These are phyloP conservation scores for Nowickia ferox DNA, from an alignment of 2,888 invertebrate genomes.

Conservation along the genomic window DNA sequence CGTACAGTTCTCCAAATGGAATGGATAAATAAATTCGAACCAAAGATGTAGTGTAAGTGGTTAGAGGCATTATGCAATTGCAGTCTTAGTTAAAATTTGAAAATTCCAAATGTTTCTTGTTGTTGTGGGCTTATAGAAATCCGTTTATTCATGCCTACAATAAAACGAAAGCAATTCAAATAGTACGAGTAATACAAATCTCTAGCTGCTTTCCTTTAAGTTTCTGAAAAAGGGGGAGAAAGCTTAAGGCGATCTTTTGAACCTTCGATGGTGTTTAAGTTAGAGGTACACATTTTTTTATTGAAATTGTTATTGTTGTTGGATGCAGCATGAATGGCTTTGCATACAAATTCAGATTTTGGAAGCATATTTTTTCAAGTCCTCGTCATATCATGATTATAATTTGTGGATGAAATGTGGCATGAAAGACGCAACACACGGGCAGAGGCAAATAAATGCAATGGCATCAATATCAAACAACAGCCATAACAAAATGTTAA, in stretches of 20 bases:
- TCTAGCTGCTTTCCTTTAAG: constrained; percentile 46
- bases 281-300: constrained; percentile 55
- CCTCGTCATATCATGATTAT: constrained; percentile 66
- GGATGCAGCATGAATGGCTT: constrained; percentile 14
- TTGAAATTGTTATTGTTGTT: constrained; percentile 22
- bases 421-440: constrained; percentile 25
- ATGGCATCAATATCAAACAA: constrained; percentile 29
- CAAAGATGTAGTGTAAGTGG: constrained; percentile 59
- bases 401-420: constrained; percentile 49
- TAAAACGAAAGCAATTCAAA: constrained; percentile 53
- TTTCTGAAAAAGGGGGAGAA: constrained; percentile 48
- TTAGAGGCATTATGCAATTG: constrained; percentile 71
- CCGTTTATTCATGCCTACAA: constrained; percentile 38
- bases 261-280: constrained; percentile 66
- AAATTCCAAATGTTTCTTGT: constrained; percentile 40
- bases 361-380: constrained; percentile 6
- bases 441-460: constrained; percentile 41
- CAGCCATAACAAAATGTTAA: constrained; percentile 61
- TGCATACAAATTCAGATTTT: constrained; percentile 46
- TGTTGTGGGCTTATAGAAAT: constrained; percentile 44
- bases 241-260: constrained; percentile 71
- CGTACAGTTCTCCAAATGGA: constrained; percentile 32
- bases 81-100: constrained; percentile 54
- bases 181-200: constrained; percentile 34
- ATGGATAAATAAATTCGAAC: constrained; percentile 38